Percentiles rank a stretch among this genome's conserved stretches.
These are phyloP conservation scores for Cariama cristata DNA, from an alignment of 2,113 vertebrate genomes.

Conservation along the genomic window DNA sequence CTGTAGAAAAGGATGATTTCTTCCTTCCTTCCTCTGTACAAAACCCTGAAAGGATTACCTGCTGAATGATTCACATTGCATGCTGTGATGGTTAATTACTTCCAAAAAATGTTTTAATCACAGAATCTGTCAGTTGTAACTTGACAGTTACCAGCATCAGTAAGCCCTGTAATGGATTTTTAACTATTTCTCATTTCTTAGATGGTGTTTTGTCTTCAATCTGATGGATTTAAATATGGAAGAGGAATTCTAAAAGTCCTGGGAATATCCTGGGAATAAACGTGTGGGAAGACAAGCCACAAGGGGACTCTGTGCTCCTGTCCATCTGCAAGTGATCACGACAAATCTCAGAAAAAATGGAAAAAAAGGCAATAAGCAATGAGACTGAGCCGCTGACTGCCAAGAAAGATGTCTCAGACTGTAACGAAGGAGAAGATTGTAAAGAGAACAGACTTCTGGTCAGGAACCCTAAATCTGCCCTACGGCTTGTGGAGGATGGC, in stretches of 20 bases:
- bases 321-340: slow-evolving; percentile 41
- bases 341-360: slow-evolving; percentile 77
- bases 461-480: slow-evolving; percentile 56
- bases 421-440: slow-evolving; percentile 76
- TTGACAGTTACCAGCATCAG: background rate
- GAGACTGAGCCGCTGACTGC: slow-evolving; percentile 74
- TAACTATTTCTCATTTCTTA: slow-evolving; percentile 1
- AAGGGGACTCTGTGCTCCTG: background rate
- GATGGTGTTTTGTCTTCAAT: slow-evolving; percentile 2
- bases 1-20: background rate
- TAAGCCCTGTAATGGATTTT: background rate
- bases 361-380: slow-evolving; percentile 80
- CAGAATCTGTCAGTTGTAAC: background rate
- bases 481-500: slow-evolving; percentile 44
- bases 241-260: background rate
- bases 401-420: slow-evolving; percentile 60
- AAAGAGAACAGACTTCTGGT: slow-evolving; percentile 81
- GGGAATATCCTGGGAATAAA: background rate
- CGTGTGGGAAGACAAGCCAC: background rate
- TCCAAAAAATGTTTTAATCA: background rate
- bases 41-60: background rate
- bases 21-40: background rate
- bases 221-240: background rate
- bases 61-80: background rate
- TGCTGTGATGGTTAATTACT: background rate